Conservation (phyloP, 2,113 vertebrate species). For the Ictalurus furcatus region DNA sequence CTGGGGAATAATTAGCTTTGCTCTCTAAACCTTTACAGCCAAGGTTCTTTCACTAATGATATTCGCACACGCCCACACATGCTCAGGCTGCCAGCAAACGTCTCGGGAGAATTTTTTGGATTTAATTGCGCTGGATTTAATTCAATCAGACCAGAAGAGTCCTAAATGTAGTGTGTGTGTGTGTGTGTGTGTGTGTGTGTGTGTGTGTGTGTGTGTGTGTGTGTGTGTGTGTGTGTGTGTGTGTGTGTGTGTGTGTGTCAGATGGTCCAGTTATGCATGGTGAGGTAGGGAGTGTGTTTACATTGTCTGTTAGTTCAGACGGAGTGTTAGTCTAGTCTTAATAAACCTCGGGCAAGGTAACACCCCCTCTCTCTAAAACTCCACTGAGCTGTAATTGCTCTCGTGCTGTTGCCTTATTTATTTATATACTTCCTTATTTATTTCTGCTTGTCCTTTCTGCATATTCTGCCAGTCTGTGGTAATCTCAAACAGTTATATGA, state of each 20-base stretch:
- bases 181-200: slow-evolving; percentile 7
- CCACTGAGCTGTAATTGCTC: neutral
- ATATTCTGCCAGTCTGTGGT: too few relatives aligned
- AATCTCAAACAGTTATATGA: neutral
- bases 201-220: too few relatives aligned
- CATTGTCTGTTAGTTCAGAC: neutral
- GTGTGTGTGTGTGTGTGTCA: slow-evolving; percentile 17
- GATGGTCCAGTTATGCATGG: slow-evolving; percentile 4
- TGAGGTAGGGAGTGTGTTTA: slow-evolving; percentile 13
- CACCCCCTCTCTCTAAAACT: neutral
- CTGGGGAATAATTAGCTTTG: slow-evolving; percentile 17
- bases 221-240: neutral
- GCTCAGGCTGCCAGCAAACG: neutral
- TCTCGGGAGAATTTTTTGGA: slow-evolving; percentile 5
- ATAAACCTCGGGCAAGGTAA: neutral
- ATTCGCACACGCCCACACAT: slow-evolving; percentile 5
- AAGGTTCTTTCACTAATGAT: slow-evolving; percentile 3
- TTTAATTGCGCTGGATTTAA: slow-evolving; percentile 12
- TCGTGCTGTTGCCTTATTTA: neutral
- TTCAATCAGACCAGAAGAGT: slow-evolving; percentile 6
- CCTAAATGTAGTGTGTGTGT: neutral
- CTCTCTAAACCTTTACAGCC: neutral
- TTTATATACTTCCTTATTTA: neutral
- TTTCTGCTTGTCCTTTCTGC: neutral
- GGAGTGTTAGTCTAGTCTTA: neutral